A percentile compares a stretch with the other conserved stretches of the same genome.
These are phyloP conservation scores for Acinonyx jubatus DNA, from an alignment of 2,113 vertebrate genomes.

Conservation along the genomic window DNA sequence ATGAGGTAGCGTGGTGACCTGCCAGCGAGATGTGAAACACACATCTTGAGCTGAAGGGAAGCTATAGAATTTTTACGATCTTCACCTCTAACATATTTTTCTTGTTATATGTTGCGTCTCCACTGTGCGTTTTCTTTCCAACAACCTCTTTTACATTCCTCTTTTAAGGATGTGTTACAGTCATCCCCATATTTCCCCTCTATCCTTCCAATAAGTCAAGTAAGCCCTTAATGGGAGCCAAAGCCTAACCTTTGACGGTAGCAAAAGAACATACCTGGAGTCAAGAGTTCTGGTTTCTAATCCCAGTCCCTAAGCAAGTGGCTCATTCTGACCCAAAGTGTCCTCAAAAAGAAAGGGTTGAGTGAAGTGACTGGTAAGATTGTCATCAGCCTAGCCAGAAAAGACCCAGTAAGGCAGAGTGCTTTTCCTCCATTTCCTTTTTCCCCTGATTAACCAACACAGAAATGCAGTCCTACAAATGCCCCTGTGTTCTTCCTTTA, in stretches of 20 bases:
- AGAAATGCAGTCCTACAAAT: background rate
- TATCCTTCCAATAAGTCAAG: background rate
- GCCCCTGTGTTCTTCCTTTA: constrained; percentile 74
- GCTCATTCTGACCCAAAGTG: background rate
- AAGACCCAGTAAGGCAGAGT: background rate
- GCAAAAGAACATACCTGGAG: background rate
- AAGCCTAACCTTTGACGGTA: background rate
- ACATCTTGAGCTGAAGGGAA: background rate
- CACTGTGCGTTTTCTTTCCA: background rate
- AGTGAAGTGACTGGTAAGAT: background rate
- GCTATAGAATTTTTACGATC: background rate
- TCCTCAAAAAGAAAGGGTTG: background rate
- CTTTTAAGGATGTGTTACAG: background rate
- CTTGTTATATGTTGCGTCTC: background rate
- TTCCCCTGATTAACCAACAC: background rate
- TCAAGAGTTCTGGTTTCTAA: background rate
- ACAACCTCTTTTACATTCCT: background rate
- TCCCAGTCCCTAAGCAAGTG: background rate
- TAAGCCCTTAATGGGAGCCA: background rate
- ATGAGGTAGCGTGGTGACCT: background rate
- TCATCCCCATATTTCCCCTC: background rate
- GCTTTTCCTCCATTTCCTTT: background rate
- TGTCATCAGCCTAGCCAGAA: background rate
- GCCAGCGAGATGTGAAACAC: background rate
- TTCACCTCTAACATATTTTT: background rate